A percentile compares a stretch with the other conserved stretches of the same genome.
phyloP scores from a whole-genome alignment of 2,113 vertebrate species.

The Irena cyanogastra region DNA sequence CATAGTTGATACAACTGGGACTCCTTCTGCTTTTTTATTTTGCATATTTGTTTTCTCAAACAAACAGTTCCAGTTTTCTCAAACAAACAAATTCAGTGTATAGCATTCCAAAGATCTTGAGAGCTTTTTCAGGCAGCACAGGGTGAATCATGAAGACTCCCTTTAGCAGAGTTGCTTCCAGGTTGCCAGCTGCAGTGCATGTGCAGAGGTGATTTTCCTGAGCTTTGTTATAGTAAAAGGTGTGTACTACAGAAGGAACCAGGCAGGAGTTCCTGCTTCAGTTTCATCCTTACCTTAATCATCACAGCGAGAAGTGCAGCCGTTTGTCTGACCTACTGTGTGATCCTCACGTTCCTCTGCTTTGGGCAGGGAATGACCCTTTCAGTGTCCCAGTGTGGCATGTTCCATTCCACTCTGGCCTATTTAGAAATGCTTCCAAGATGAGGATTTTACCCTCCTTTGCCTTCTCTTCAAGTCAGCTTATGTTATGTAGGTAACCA shows the following conservation, averaged over 20 bases:
- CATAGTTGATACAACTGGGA: not conserved
- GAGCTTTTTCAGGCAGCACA: not conserved
- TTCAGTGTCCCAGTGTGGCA: not conserved
- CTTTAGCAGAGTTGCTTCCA: not conserved
- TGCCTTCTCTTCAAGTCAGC: not conserved
- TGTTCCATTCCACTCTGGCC: not conserved
- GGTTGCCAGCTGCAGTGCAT: not conserved
- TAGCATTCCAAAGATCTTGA: not conserved
- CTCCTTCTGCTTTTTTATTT: not conserved
- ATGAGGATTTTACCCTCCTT: not conserved
- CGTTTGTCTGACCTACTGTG: not conserved
- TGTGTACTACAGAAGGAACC: not conserved
- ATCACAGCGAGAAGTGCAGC: not conserved
- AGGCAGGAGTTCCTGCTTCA: not conserved
- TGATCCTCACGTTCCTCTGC: not conserved
- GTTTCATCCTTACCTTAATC: not conserved
- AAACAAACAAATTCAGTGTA: not conserved
- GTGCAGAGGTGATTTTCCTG: not conserved
- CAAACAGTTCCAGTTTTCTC: not conserved
- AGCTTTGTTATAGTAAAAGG: not conserved
- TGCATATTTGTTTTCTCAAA: not conserved
- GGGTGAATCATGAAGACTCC: not conserved
- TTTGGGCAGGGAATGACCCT: not conserved
- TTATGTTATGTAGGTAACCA: not conserved
- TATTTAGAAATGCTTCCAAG: not conserved